Evolutionary conservation across 2,113 vertebrate species (phyloP), one percentile per base, ranked within the genome.

Genomic region (Poeciliopsis prolifica): DNA sequence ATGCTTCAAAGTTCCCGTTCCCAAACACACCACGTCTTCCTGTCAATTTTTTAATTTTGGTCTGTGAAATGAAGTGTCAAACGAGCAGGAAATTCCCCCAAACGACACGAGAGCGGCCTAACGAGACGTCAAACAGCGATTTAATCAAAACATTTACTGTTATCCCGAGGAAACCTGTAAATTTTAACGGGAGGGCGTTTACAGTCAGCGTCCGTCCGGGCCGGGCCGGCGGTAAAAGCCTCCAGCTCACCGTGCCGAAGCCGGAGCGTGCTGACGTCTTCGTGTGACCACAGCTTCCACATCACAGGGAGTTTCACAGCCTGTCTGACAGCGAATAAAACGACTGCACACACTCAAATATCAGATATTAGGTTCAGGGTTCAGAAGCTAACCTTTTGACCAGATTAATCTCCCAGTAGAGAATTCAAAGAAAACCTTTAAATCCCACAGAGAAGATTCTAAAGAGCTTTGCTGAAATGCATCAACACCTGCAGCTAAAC

Each of bases 271-370:
- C 66, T 84, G 84, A 86, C 72, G 84, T 84, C 82, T 75, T 68
- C 0, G 35, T 65, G 83, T 80, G 86, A 93, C 89, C 90, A 87
- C 87, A 91, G 82, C 83, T 81, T 89, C 89, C 92, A 91, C 92
- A 93, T 91, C 91, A 89, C 83, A 90, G 80, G 75, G 66, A 84
- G 83, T 86, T 90, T 92, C 88, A 84, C 87, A 85, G 84, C 79
- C 77, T 84, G 76, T 74, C 78, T 77, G 81, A 75, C 68, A 58
- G 35, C 7, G 29, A 63, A 68, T 22, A 79, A n/a, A 77, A 44
- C 62, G 75, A 44, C 62, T 71, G 58, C 68, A 65, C 9, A 2
- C 35, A 29, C 35, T 48, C 19, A 1, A 80, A 84, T 70, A 86
- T 85, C 78, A 75, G 19, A 40, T 30, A 35, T 58, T 13, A 1